These are phyloP conservation scores for Acromyrmex echinatior DNA, from an alignment of 1,140 invertebrate species.

Conservation along the genomic window DNA sequence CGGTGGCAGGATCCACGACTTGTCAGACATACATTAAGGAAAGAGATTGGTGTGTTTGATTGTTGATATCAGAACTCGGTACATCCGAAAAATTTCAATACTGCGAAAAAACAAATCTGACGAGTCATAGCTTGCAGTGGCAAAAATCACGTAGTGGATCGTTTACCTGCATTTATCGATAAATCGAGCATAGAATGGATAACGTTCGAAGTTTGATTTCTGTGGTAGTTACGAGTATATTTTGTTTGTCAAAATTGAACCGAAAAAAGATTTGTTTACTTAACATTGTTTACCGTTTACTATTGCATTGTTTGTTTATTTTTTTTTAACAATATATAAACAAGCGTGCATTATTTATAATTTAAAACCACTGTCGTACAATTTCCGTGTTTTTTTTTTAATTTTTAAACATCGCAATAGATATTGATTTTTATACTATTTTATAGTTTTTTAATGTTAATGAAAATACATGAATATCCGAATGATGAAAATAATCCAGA, in stretches of 20 bases:
- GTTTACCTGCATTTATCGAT: constrained; percentile 54
- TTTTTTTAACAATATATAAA: constrained; percentile 19
- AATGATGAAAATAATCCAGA: not conserved
- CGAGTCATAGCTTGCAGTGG: constrained; percentile 6
- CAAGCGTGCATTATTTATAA: not conserved
- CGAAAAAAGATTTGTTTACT: constrained; percentile 39
- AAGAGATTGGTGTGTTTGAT: constrained; percentile 20
- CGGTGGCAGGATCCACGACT: not conserved
- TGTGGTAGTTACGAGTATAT: constrained; percentile 10
- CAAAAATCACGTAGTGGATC: constrained; percentile 2
- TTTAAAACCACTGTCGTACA: not conserved
- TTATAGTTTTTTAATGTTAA: not conserved
- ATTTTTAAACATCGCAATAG: not conserved
- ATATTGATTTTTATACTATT: not conserved
- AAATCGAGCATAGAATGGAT: constrained; percentile 45
- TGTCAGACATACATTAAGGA: not conserved
- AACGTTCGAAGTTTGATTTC: constrained; percentile 29
- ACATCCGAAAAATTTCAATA: constrained; percentile 15
- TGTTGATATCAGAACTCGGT: not conserved
- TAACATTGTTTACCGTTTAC: constrained; percentile 5
- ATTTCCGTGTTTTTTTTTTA: not conserved
- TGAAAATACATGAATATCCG: not conserved
- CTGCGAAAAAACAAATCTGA: not conserved
- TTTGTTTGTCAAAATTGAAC: constrained; percentile 51
- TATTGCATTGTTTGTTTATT: constrained; percentile 21